Conservation (phyloP, 2,888 invertebrate species). For the Pammene aurita region DNA sequence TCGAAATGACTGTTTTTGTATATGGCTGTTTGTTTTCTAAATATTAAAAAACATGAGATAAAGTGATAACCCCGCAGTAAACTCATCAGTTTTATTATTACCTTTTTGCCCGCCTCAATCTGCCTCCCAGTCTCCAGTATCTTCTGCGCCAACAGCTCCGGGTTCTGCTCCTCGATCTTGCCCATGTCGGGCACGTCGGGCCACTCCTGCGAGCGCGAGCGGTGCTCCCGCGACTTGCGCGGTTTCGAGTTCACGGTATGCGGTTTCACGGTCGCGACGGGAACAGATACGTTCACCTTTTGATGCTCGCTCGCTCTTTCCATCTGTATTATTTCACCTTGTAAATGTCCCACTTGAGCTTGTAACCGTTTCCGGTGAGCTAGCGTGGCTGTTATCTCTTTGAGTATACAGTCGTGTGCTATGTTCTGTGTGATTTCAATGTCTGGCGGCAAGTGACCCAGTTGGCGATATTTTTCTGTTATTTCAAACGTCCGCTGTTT, state of each 20-base stretch:
- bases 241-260: slow-evolving; percentile 71
- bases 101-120: slow-evolving; percentile 91
- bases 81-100: no score
- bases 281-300: slow-evolving; percentile 73
- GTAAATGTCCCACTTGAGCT: slow-evolving; percentile 89
- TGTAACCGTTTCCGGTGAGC: slow-evolving; percentile 93
- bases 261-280: slow-evolving; percentile 76
- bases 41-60: no score
- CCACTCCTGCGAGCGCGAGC: slow-evolving; percentile 94
- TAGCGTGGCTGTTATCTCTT: slow-evolving; percentile 93
- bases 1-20: no score
- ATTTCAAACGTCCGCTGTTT: slow-evolving; percentile 89
- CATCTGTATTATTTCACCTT: slow-evolving; percentile 89
- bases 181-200: slow-evolving; percentile 95
- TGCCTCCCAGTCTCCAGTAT: slow-evolving; percentile 95
- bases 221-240: slow-evolving; percentile 85
- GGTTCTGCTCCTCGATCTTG: slow-evolving; percentile 96
- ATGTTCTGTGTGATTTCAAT: slow-evolving; percentile 86
- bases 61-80: no score
- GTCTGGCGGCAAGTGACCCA: slow-evolving; percentile 80
- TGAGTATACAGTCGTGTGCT: slow-evolving; percentile 91
- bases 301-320: slow-evolving; percentile 88
- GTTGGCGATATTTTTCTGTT: slow-evolving; percentile 86
- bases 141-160: slow-evolving; percentile 94
- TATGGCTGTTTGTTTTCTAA: no score